Evolutionary conservation across 2,797 vertebrate genomes (phyloP).

Genomic region (Coreius guichenoti): DNA sequence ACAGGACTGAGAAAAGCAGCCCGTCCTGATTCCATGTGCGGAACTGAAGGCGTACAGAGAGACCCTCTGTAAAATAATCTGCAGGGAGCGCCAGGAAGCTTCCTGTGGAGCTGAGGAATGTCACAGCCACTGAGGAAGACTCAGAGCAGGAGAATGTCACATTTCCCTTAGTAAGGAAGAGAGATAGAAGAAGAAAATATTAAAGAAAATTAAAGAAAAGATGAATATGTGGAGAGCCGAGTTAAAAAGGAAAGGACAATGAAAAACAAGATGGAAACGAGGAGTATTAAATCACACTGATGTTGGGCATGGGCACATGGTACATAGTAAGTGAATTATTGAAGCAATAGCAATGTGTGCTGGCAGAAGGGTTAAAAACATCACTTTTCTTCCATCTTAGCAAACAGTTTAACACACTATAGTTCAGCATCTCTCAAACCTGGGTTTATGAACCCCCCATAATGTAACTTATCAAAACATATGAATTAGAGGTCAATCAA

Average conservation of each 20-base stretch:
- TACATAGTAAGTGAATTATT: background rate
- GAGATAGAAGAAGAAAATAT: background rate
- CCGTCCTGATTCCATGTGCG: constrained; percentile 65
- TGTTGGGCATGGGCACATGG: too few species aligned
- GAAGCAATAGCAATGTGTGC: background rate
- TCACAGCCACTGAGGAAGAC: constrained; percentile 55
- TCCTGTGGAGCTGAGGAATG: constrained; percentile 51
- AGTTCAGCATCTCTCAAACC: background rate
- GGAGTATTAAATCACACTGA: background rate
- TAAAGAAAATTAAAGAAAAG: background rate
- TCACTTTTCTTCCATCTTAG: background rate
- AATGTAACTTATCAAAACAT: background rate
- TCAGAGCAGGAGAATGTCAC: constrained; percentile 65
- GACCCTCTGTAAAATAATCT: constrained; percentile 38
- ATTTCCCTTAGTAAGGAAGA: constrained; percentile 52
- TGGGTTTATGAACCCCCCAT: background rate
- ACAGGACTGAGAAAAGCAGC: constrained; percentile 49
- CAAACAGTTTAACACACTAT: background rate
- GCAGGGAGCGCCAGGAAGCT: constrained; percentile 57
- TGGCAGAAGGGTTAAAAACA: background rate
- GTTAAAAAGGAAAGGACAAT: background rate
- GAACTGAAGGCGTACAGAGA: constrained; percentile 64
- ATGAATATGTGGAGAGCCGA: background rate
- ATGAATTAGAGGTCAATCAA: background rate
- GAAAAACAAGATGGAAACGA: background rate